Evolutionary conservation across 2,888 invertebrate species (phyloP).

Genomic region (Willowsia nigromaculata): DNA sequence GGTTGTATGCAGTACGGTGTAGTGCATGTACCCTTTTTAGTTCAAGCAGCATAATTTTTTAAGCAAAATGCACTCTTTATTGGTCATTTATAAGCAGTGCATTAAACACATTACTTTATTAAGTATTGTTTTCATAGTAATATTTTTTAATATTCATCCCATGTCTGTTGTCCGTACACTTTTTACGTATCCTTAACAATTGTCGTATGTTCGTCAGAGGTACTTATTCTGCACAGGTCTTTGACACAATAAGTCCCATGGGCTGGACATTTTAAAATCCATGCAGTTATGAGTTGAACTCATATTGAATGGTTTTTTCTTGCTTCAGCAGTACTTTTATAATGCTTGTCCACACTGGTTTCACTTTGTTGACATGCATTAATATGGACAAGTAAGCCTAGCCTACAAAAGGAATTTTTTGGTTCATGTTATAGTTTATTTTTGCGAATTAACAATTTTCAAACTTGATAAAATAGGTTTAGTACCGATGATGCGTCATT

Average conservation of each 20-base stretch:
- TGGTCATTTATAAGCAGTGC: slow-evolving; percentile 14
- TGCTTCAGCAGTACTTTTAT: too few relatives aligned
- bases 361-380: background rate
- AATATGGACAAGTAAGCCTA: background rate
- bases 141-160: background rate
- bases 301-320: too few relatives aligned
- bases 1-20: background rate
- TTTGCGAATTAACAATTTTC: background rate
- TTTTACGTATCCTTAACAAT: too few relatives aligned
- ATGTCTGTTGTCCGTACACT: too few relatives aligned
- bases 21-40: slow-evolving; percentile 9
- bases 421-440: background rate
- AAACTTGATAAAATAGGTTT: background rate
- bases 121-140: background rate
- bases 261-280: too few relatives aligned
- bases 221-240: too few relatives aligned
- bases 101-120: background rate
- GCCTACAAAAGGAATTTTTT: background rate
- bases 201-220: too few relatives aligned
- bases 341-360: background rate
- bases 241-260: too few relatives aligned
- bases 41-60: background rate
- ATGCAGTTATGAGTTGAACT: too few relatives aligned
- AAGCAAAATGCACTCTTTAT: slow-evolving; percentile 27
- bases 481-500: background rate